Conservation (phyloP, 2,888 invertebrate genomes). For the Isoperla grammatica region DNA sequence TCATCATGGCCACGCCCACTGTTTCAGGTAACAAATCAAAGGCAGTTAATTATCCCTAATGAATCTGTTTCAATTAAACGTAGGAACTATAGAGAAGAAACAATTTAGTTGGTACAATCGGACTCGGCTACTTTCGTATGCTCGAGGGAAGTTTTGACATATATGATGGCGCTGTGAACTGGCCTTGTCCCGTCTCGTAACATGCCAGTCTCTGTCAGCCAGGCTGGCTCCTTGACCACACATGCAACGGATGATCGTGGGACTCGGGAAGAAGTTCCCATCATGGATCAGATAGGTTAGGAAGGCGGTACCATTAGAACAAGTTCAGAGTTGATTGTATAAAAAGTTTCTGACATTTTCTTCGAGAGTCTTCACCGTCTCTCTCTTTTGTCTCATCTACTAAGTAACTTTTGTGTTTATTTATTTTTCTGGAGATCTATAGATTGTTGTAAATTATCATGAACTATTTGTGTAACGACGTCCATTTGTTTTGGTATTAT, state of each 20-base stretch:
- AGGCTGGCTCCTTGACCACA: slow-evolving; percentile 8
- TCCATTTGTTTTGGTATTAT: too few species aligned
- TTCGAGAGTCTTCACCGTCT: slow-evolving; percentile 1
- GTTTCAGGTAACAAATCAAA: too few species aligned
- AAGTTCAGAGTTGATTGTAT: slow-evolving; percentile 7
- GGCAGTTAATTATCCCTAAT: too few species aligned
- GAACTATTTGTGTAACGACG: too few species aligned
- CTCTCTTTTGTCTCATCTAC: slow-evolving; percentile 4
- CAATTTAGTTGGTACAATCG: too few species aligned
- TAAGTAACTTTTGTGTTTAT: slow-evolving; percentile 2
- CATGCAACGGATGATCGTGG: slow-evolving; percentile 15
- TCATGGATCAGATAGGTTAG: slow-evolving; percentile 14
- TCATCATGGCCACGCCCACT: too few species aligned
- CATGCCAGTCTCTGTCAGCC: background rate
- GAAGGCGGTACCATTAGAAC: slow-evolving; percentile 19
- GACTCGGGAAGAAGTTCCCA: slow-evolving; percentile 5
- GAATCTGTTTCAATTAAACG: too few species aligned
- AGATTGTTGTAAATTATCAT: background rate
- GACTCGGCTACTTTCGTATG: too few species aligned
- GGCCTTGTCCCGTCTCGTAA: too few species aligned
- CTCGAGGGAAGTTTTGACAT: too few species aligned
- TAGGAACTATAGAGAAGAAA: too few species aligned
- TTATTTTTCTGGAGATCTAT: background rate
- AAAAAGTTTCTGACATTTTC: slow-evolving; percentile 21
- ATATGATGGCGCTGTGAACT: too few species aligned